Evolutionary conservation across 92 coral and sea anemone genomes (phyloP).

Genomic region (Parazoanthus darwini): DNA sequence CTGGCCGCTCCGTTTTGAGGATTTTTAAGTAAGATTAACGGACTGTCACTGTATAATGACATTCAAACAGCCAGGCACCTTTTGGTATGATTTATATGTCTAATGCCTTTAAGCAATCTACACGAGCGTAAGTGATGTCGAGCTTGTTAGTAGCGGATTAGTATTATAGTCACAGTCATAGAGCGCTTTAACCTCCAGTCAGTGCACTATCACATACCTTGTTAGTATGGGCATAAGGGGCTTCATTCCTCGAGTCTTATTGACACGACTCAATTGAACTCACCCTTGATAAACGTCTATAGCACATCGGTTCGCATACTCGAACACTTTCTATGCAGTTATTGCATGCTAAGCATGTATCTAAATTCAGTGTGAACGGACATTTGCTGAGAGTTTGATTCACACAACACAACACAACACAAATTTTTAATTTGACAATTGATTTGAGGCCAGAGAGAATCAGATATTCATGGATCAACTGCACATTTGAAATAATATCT

Average conservation of each 20-base stretch:
- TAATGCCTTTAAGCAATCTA: constrained; percentile 23
- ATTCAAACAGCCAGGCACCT: neutral
- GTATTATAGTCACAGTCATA: neutral
- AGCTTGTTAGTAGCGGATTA: constrained; percentile 43
- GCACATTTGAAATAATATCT: neutral
- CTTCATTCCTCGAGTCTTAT: neutral
- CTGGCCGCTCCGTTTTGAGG: neutral
- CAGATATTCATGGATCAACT: neutral
- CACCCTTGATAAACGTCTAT: neutral
- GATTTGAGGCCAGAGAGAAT: neutral
- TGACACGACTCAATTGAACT: neutral
- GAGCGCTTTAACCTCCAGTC: constrained; percentile 18
- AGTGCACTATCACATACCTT: constrained; percentile 27
- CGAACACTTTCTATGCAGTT: neutral
- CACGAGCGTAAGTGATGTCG: constrained; percentile 16
- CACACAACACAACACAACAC: neutral
- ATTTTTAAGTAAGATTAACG: neutral
- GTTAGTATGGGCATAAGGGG: constrained; percentile 14
- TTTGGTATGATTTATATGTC: constrained; percentile 9
- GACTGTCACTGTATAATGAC: constrained; percentile 9
- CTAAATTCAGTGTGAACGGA: neutral
- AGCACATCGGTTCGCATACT: neutral
- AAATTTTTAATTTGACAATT: too few relatives aligned
- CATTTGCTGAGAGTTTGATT: neutral
- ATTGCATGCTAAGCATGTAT: neutral